These are phyloP conservation scores for Mesocricetus auratus DNA, from an alignment of 2,113 vertebrate species.

Conservation along the genomic window DNA sequence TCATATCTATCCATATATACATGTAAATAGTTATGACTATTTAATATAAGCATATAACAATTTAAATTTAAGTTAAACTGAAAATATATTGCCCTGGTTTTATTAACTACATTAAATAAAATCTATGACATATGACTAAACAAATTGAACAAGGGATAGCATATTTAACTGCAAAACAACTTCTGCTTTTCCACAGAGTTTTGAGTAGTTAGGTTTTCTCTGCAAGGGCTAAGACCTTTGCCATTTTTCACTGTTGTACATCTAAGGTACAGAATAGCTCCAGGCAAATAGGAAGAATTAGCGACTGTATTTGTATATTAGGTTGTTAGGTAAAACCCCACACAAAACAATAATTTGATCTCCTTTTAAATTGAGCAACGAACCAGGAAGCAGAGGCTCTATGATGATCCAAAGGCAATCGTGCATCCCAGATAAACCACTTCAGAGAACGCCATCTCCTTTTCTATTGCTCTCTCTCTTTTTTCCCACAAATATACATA, in stretches of 20 bases:
- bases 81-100: background rate
- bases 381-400: background rate
- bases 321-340: slow-evolving; percentile 1
- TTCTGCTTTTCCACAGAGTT: background rate
- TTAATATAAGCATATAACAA: background rate
- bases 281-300: background rate
- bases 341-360: background rate
- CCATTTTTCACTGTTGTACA: background rate
- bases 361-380: slow-evolving; percentile 20
- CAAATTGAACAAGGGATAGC: background rate
- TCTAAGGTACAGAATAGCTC: background rate
- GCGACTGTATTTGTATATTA: background rate
- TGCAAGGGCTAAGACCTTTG: background rate
- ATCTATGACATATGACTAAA: background rate
- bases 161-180: background rate
- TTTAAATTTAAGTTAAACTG: slow-evolving; percentile 27
- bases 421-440: background rate
- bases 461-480: background rate
- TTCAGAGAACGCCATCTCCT: background rate
- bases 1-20: background rate
- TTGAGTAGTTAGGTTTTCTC: background rate
- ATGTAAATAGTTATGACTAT: background rate
- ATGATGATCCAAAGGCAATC: background rate
- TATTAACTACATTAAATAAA: background rate
- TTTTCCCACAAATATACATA: background rate